Conservation (phyloP, 2,797 vertebrate species). For the Tiaroga cobitis region DNA sequence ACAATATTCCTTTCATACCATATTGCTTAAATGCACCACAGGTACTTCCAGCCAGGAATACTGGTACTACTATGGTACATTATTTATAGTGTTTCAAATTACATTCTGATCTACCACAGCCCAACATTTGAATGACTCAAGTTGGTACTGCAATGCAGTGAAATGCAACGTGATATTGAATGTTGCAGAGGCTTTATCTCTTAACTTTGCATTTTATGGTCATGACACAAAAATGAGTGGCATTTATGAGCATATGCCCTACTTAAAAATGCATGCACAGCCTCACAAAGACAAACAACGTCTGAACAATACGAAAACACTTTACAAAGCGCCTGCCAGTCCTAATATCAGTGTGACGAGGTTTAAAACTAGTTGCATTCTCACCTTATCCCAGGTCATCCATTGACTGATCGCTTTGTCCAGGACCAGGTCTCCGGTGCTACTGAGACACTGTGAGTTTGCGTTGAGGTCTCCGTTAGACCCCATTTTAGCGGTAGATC, state of each 20-base stretch:
- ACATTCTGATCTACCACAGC: neutral
- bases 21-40: neutral
- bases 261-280: neutral
- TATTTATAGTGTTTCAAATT: neutral
- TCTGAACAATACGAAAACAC: neutral
- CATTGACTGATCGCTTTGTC: slow-evolving; percentile 83
- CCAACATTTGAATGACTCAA: slow-evolving; percentile 6
- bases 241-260: neutral
- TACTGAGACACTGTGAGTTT: slow-evolving; percentile 69
- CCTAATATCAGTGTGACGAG: neutral
- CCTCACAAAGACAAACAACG: neutral
- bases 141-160: slow-evolving; percentile 30
- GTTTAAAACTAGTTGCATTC: slow-evolving; percentile 30
- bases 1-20: no score
- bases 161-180: neutral
- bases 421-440: slow-evolving; percentile 83
- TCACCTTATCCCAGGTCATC: slow-evolving; percentile 89
- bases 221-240: neutral
- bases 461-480: slow-evolving; percentile 82
- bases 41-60: neutral
- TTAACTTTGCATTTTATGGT: neutral
- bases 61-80: neutral
- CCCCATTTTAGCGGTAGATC: slow-evolving; percentile 65
- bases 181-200: no score
- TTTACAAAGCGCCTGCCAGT: neutral